Evolutionary conservation across 2,113 vertebrate species (phyloP).

Genomic region (Myrmecophaga tridactyla): DNA sequence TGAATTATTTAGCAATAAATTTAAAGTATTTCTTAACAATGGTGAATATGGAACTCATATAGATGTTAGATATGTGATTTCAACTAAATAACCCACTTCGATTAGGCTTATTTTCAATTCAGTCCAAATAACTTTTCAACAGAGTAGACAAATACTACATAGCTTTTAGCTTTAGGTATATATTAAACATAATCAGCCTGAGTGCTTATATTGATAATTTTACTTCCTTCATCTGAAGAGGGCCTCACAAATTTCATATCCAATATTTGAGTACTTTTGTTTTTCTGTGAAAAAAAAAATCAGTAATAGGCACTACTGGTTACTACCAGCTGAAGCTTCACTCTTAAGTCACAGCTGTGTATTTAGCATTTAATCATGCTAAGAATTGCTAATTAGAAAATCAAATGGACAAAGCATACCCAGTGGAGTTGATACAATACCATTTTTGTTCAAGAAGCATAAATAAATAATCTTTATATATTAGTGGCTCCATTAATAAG

Average conservation of each 20-base stretch:
- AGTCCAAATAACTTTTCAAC: background rate
- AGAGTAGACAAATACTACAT: background rate
- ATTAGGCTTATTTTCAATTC: background rate
- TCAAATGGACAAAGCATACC: constrained; percentile 82
- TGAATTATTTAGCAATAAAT: background rate
- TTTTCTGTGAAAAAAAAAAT: constrained; percentile 79
- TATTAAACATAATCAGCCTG: constrained; percentile 43
- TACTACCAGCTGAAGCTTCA: constrained; percentile 84
- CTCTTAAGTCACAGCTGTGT: constrained; percentile 83
- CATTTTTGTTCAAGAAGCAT: constrained; percentile 81
- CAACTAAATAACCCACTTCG: background rate
- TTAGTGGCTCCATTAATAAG: constrained; percentile 66
- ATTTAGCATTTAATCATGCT: constrained; percentile 78
- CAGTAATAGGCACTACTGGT: constrained; percentile 87
- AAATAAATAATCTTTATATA: constrained; percentile 76
- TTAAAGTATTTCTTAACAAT: background rate
- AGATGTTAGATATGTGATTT: background rate
- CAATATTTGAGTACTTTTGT: constrained; percentile 81
- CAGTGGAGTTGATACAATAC: constrained; percentile 81
- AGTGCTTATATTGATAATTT: constrained; percentile 64
- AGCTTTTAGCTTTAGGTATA: background rate
- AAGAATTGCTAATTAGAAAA: constrained; percentile 84
- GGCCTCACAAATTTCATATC: constrained; percentile 68
- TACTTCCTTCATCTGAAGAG: constrained; percentile 69
- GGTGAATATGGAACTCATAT: background rate